Percentiles rank a stretch among this genome's conserved stretches.
Evolutionary conservation across 2,113 vertebrate species (phyloP).

Genomic region (Suricata suricatta): DNA sequence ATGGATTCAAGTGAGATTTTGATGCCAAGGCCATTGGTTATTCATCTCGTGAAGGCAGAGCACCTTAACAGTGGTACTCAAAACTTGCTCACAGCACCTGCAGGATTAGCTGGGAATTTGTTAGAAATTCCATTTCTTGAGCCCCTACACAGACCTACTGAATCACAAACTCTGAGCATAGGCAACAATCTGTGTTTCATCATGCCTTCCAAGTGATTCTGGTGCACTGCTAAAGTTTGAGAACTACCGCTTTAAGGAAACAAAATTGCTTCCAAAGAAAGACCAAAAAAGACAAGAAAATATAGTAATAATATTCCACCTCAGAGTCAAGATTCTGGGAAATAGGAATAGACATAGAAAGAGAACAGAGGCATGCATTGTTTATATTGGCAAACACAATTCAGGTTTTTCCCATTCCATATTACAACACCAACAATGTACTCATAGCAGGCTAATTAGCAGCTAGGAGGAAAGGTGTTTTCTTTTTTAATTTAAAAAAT

Average conservation of each 20-base stretch:
- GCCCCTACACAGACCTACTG: accelerated
- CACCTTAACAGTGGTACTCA: not conserved
- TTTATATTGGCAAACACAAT: not conserved
- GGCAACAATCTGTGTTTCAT: not conserved
- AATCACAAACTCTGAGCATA: not conserved
- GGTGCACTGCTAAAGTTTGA: not conserved
- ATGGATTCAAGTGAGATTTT: not conserved
- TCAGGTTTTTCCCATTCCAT: slow-evolving; percentile 17
- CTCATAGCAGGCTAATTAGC: not conserved
- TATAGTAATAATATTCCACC: not conserved
- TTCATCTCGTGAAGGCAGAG: not conserved
- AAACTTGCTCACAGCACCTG: not conserved
- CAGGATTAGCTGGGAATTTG: not conserved
- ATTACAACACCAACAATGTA: not conserved
- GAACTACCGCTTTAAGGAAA: not conserved
- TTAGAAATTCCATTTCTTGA: not conserved
- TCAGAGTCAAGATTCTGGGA: not conserved
- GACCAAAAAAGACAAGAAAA: not conserved
- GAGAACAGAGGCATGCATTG: not conserved
- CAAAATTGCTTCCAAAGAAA: not conserved
- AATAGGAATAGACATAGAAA: not conserved
- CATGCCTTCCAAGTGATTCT: not conserved
- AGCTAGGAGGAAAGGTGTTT: not conserved
- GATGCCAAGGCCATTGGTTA: not conserved
- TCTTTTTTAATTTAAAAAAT: too few species aligned